A percentile compares a stretch with the other conserved stretches of the same genome.
Evolutionary conservation across 1,140 invertebrate species (phyloP).

Genomic region (Drosophila pectinifera): DNA sequence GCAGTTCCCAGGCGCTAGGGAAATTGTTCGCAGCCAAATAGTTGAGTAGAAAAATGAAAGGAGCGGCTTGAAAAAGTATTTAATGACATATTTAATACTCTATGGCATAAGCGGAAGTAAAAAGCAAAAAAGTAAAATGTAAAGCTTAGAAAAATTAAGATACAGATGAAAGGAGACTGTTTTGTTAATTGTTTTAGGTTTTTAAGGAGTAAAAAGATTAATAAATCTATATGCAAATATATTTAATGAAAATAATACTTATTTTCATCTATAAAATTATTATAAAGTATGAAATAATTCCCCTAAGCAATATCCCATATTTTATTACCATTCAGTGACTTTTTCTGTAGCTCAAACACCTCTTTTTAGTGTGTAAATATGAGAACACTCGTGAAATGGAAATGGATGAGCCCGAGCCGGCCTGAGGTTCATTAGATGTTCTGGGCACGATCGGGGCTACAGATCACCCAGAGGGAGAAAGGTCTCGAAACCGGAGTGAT

Average conservation of each 20-base stretch:
- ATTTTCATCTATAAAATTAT: too few species aligned
- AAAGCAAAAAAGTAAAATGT: too few species aligned
- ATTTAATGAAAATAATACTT: too few species aligned
- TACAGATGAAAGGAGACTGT: too few species aligned
- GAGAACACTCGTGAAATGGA: constrained; percentile 39
- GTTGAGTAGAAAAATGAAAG: constrained; percentile 31
- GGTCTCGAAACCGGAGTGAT: constrained; percentile 19
- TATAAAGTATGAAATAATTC: background rate
- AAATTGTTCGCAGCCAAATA: constrained; percentile 37
- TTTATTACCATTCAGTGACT: too few species aligned
- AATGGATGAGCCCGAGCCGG: constrained; percentile 25
- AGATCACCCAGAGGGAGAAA: constrained; percentile 42
- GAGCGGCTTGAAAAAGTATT: constrained; percentile 5
- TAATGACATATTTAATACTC: constrained; percentile 27
- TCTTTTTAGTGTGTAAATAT: constrained; percentile 23
- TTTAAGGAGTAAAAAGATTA: too few species aligned
- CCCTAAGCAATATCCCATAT: background rate
- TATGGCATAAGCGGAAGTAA: background rate
- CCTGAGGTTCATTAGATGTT: constrained; percentile 57
- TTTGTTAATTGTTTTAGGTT: too few species aligned
- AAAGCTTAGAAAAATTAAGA: too few species aligned
- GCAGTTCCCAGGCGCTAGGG: constrained; percentile 46
- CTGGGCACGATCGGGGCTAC: constrained; percentile 52
- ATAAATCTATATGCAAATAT: too few species aligned
- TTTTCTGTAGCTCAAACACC: background rate